Conservation (phyloP, 1,140 invertebrate species). For the Varroa destructor region DNA sequence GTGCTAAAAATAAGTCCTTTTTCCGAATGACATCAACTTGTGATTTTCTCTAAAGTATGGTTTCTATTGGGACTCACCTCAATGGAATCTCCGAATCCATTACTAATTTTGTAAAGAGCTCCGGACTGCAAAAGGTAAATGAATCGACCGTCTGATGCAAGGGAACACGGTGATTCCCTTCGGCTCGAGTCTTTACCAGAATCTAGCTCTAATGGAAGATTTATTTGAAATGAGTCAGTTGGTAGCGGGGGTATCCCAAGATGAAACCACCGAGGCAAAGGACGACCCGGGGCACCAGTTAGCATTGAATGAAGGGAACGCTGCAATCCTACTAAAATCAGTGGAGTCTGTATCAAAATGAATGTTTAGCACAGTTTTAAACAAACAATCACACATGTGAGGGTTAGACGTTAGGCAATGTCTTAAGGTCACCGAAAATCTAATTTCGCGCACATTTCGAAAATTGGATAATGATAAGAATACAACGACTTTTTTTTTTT, state of each 20-base stretch:
- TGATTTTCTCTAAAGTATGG: no score
- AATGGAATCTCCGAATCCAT: slow-evolving; percentile 75
- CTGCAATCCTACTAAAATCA: slow-evolving; percentile 12
- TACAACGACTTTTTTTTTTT: no score
- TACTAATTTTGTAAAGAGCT: slow-evolving; percentile 75
- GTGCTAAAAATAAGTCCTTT: no score
- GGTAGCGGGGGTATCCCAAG: not conserved
- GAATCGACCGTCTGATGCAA: slow-evolving; percentile 73
- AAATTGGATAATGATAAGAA: not conserved
- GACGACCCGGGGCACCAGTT: slow-evolving; percentile 34
- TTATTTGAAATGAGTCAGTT: not conserved
- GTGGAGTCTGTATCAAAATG: slow-evolving; percentile 18
- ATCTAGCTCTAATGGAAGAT: not conserved
- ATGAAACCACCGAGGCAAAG: slow-evolving; percentile 38
- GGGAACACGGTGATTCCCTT: slow-evolving; percentile 40
- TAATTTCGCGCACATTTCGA: not conserved
- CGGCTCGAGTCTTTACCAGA: not conserved
- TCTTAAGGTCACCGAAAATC: not conserved
- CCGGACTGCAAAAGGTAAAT: slow-evolving; percentile 65
- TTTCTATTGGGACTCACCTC: not conserved
- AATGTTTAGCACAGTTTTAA: not conserved
- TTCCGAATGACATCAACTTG: no score
- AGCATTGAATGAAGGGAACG: slow-evolving; percentile 35
- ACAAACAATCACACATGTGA: not conserved
- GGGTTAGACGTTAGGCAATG: not conserved